A percentile compares a stretch with the other conserved stretches of the same genome.
phyloP scores from a whole-genome alignment of 2,113 vertebrate genomes.

The Menidia beryllina region DNA sequence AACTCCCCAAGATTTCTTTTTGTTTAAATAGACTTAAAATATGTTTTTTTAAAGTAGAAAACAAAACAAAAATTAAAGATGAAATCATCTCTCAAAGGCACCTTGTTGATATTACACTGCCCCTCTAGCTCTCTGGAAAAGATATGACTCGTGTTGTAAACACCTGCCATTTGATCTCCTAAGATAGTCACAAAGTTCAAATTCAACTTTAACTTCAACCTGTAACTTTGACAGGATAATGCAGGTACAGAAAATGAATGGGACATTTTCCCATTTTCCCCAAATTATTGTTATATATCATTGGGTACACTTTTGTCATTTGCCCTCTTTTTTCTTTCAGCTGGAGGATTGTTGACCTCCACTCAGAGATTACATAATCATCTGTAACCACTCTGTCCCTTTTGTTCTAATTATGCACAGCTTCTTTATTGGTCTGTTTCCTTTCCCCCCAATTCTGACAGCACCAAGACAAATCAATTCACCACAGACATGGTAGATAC shows the following conservation, averaged over 20 bases:
- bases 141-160: not conserved
- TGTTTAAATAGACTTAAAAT: not conserved
- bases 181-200: not conserved
- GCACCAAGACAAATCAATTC: not conserved
- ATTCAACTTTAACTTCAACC: no score
- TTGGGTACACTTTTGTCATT: slow-evolving; percentile 1
- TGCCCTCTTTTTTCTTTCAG: not conserved
- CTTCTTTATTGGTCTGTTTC: not conserved
- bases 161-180: not conserved
- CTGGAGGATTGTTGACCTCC: not conserved
- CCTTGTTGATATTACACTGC: not conserved
- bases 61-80: not conserved
- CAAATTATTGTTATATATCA: slow-evolving; percentile 39
- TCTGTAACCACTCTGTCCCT: no score
- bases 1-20: not conserved
- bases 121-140: not conserved
- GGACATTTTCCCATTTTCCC: not conserved
- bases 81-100: not conserved
- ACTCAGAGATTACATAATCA: not conserved
- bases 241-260: no score
- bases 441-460: not conserved
- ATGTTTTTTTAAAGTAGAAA: not conserved
- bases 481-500: not conserved
- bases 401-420: not conserved
- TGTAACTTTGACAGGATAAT: no score